These are phyloP conservation scores for Mnemiopsis leidyi DNA, from an alignment of 37 sponge, comb jelly and placozoan species.

Conservation along the genomic window DNA sequence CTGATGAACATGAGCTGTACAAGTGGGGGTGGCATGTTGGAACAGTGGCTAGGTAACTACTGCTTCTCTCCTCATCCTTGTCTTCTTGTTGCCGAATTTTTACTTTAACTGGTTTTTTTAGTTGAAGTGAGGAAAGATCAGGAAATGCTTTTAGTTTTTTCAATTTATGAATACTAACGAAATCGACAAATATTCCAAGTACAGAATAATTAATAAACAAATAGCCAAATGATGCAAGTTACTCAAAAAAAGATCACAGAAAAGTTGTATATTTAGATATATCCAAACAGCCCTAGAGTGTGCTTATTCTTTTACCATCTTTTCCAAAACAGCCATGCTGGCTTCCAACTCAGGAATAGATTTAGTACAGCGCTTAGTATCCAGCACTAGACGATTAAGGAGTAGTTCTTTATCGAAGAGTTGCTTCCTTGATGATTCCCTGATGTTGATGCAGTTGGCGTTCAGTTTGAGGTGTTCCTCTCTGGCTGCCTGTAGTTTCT, in stretches of 20 bases:
- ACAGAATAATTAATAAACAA: too few relatives aligned
- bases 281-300: too few relatives aligned
- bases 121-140: too few relatives aligned
- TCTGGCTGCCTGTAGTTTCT: background rate
- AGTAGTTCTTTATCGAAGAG: background rate
- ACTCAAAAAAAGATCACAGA: too few relatives aligned
- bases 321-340: background rate
- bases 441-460: background rate
- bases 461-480: background rate
- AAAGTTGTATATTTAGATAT: too few relatives aligned
- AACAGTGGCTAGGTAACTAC: conserved; percentile 62
- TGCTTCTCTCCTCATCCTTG: too few relatives aligned
- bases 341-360: background rate
- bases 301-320: background rate
- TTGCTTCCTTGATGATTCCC: background rate
- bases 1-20: background rate
- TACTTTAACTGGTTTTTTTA: too few relatives aligned
- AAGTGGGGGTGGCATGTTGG: background rate
- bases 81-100: too few relatives aligned
- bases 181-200: too few relatives aligned
- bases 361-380: background rate
- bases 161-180: too few relatives aligned
- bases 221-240: too few relatives aligned
- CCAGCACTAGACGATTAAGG: background rate
- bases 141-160: too few relatives aligned